Evolutionary conservation across 2,888 invertebrate genomes (phyloP), one percentile per base, ranked within the genome.

Genomic region (Orchesellides sinensis): DNA sequence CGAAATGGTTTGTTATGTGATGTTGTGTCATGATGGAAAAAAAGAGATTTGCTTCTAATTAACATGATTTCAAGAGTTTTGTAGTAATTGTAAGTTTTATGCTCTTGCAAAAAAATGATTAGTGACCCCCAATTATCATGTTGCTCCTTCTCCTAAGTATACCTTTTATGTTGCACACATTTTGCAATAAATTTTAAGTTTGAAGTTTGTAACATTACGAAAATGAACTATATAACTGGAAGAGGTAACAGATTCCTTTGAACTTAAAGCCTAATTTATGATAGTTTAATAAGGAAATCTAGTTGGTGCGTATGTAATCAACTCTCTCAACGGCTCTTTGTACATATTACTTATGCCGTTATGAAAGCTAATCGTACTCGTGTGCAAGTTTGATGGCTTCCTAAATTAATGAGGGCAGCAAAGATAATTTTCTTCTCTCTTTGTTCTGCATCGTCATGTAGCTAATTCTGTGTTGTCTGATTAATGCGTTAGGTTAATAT

Each of bases 41-140:
- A 14, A 19, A 61, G 54, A 61, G 61, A 61, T 61, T 61, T 61
- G 17, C 35, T n/a, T 61, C 17, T 61, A 61, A 61, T 61, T 29
- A 61, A 32, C 61, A 29, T n/a, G 61, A 61, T 61, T 32, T 61
- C 29, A 61, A 61, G 32, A 61, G 32, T 1, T 32, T 29, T 17
- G 5, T 29, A 14, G 29, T 54, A 1, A 10, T 5, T 35, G 29
- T 61, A 61, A 23, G 3, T 5, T n/a, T n/a, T n/a, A n/a, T 49
- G 56, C 56, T 56, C 25, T 40, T n/a, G 10, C 40, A 40, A 2
- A 40, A 40, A 40, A n/a, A 40, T 40, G 40, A 40, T 40, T 40
- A 40, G 40, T 40, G 4, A 2, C 10, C 40, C n/a, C 10, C 10
- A 40, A 2, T 5, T 8, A 40, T 8, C 10, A 2, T 40, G 2